Base-by-base conservation (phyloP, 2,888 invertebrate genomes). In the Xestia rhomboidea region DNA sequence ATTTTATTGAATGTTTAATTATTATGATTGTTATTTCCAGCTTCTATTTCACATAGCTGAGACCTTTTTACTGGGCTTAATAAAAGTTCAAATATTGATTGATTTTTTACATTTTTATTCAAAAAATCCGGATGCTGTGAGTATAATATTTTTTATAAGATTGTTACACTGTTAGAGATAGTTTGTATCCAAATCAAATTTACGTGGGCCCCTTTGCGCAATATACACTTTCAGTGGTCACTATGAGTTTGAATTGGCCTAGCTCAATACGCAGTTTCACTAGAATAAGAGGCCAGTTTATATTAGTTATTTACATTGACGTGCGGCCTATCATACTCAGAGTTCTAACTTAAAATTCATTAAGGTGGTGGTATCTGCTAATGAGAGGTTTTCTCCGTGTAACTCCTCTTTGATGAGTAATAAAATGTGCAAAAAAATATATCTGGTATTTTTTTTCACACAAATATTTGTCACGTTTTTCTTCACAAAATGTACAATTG, bases 31-130 rank as follows among this genome's bases (percentile, higher is more conserved):
- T 34, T 10, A 13, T 68, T 79, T 80, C 49, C 57, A 80, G 80
- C 3, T 77, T 18, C n/a, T 80, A 18, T 66, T 30, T 54, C 77
- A 70, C n/a, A 80, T 77, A 18, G 13, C 30, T 7, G 80, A 80
- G 8, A 83, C 66, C 0, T 24, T 83, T 27, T 46, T 83, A 3
- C 60, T 67, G 13, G 44, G 69, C 7, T 62, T 80, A 24, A n/a
- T 69, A 27, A 80, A 77, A 66, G 27, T 70, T 62, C 69, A 80
- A 77, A 30, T 80, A 27, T 49, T 80, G 27, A 80, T 80, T 15
- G 27, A 54, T 10, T 80, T 70, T 51, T 62, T 77, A 60, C 66
- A 80, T 67, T 66, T 27, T 30, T 46, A 77, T 62, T 30, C 83
- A 1, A 67, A 7, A 62, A 69, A 80, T 38, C 38, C 66, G 10